Evolutionary conservation across 1,140 invertebrate species (phyloP).

Genomic region (Drosophila truncata): DNA sequence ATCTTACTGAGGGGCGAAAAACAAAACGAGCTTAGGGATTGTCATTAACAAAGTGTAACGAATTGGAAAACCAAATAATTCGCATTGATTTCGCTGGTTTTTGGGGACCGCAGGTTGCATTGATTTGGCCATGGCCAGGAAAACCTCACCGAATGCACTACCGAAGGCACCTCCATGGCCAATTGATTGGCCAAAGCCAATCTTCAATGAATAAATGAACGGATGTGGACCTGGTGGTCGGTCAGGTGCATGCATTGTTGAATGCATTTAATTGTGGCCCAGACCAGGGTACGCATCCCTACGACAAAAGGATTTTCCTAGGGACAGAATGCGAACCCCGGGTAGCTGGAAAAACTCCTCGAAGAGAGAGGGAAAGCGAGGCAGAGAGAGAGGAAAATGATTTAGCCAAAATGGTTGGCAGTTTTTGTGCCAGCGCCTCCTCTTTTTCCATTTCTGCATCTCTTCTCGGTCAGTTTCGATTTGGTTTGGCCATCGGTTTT

Average conservation of each 20-base stretch:
- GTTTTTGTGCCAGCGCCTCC: constrained; percentile 22
- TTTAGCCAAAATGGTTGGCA: constrained; percentile 53
- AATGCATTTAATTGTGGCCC: constrained; percentile 78
- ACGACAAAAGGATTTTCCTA: constrained; percentile 67
- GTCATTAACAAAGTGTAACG: constrained; percentile 79
- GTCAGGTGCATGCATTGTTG: constrained; percentile 62
- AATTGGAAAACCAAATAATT: constrained; percentile 84
- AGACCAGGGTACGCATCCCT: constrained; percentile 4
- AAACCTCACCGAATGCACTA: constrained; percentile 52
- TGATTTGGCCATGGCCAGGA: constrained; percentile 65
- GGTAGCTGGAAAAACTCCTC: constrained; percentile 58
- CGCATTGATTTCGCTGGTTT: constrained; percentile 77
- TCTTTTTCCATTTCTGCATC: constrained; percentile 16
- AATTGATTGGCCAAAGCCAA: constrained; percentile 83
- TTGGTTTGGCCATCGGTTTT: constrained; percentile 45
- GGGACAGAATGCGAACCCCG: constrained; percentile 12
- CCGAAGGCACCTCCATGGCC: constrained; percentile 49
- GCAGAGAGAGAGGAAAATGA: constrained; percentile 34
- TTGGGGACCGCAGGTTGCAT: constrained; percentile 62
- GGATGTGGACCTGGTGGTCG: constrained; percentile 26
- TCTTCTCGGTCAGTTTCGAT: constrained; percentile 26
- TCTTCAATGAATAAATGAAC: constrained; percentile 81
- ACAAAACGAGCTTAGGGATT: constrained; percentile 34
- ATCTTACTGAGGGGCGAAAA: constrained; percentile 14
- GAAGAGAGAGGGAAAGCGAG: constrained; percentile 55